Base-by-base conservation (phyloP, 2,888 invertebrate genomes). In the Bimastos eiseni region DNA sequence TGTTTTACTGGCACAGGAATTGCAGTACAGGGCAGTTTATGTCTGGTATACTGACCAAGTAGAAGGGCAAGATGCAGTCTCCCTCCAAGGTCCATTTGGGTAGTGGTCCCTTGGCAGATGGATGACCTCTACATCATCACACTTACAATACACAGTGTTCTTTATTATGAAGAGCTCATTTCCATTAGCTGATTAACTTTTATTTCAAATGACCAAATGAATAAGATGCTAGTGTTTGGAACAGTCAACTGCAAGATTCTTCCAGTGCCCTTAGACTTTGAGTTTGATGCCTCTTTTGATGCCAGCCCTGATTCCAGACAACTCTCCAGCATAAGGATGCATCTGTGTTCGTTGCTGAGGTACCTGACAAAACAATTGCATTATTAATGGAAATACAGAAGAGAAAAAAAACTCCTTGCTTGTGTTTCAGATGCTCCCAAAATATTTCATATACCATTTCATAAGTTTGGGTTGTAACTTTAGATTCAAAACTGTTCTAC, bases 221-320 rank as follows among this genome's bases (percentile, higher is more conserved):
- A 70, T 70, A n/a, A 70, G 30, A 70, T n/a, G 70, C 70, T n/a
- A 70, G 1, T n/a, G 70, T 70, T 70, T 70, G 1, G 30, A n/a
- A 70, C 70, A 70, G 70, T 70, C 70, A n/a, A 70, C 70, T 70
- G 70, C 70, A 70, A n/a, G 70, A 70, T 8, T 30, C 70, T 8
- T 30, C 70, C n/a, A 70, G 13, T n/a, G n/a, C n/a, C n/a, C 36
- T 86, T 24, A 86, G 19, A 33, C 86, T 37, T 95, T 94, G 90
- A 99, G 96, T 95, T 98, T 98, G 93, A 98, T 96, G 94, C 98
- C 97, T 95, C 98, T 98, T 94, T 97, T 97, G 90, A 98, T 97
- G 93, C 97, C 96, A 41, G 97, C 96, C 94, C 98, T 98, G 93
- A 99, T 99, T 93, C 99, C 99, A 90, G 98, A 98, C 90, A 97